Evolutionary conservation across 2,888 invertebrate genomes (phyloP), one percentile per base, ranked within the genome.

Genomic region (Synergus itoensis): DNA sequence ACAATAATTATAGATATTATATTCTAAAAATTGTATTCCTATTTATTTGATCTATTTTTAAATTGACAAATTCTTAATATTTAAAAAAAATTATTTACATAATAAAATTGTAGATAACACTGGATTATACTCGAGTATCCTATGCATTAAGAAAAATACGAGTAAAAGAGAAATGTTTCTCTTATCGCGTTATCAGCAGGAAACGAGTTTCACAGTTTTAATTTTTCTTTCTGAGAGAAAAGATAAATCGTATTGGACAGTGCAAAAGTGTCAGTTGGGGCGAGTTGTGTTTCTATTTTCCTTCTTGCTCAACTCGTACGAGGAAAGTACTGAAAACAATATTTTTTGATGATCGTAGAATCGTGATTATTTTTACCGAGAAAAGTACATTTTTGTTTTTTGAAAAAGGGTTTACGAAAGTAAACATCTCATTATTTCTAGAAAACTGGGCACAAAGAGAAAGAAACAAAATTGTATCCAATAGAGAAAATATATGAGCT

Each of bases 211-310:
- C 9, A 36, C 67, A 67, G 41, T 73, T 40, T 53, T 73, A 18
- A 53, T 73, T 73, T 53, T 36, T 8, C 36, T 53, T 73, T n/a
- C n/a, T 73, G 53, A 73, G 80, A 82, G 78, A 81, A 81, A 64
- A 69, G 80, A 82, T 81, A 81, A 81, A 78, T 79, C 64, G 77
- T 80, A 62, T 78, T 80, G 63, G 80, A 77, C 69, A 81, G 80
- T 76, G 78, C 69, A 80, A 83, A 81, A 84, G 89, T 88, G 89
- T 89, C 89, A 90, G 88, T 89, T 89, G 88, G 87, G 88, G 85
- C 86, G 86, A 87, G 88, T 86, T 85, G 85, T 85, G 84, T 82
- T 79, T 78, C 67, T 76, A 77, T 79, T 80, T 80, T 79, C 76
- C 80, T 81, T 16, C 28, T 45, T 28, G 53, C 18, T 69, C 21